Evolutionary conservation across 1,140 invertebrate genomes (phyloP), one percentile per base, ranked within the genome.

Genomic region (Mesaphorura yosii): DNA sequence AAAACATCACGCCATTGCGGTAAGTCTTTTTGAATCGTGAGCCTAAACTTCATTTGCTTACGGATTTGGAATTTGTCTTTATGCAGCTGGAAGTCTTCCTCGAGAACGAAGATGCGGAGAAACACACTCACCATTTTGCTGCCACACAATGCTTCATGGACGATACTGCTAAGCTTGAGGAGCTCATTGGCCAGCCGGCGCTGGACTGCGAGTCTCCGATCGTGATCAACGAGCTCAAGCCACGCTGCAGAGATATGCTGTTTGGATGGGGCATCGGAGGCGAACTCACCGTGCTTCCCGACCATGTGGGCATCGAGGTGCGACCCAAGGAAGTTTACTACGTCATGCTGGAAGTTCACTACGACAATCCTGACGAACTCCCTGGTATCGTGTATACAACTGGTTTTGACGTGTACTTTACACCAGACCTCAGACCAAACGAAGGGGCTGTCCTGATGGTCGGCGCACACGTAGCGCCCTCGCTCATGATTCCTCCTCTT

Each of bases 311-410:
- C 6, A 22, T 53, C 31, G 41, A 46, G 12, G 22, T 58, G 12
- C 26, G 51, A 22, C 12, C 20, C 5, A 37, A 41, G 1, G 34
- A 39, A 19, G 40, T 42, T 37, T 27, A 54, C 15, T 58, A 53
- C 26, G 17, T 54, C 23, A 53, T 58, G 46, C 15, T 58, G 3
- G 56, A 58, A 39, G 28, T 58, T 3, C 56, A 58, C 17, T 54
- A 50, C 20, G 56, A 58, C 40, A 58, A 58, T 47, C 56, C 56
- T 14, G 17, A 48, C 1, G 14, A 20, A 2, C 7, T 6, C 17
- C 22, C 5, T 5, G 47, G 29, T 6, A 25, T 58, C 15, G 3
- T 2, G 29, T 53, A 34, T 22, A 44, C 15, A 1, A 28, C 56
- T 49, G 56, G 56, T 7, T 31, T 48, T 44, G 29, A 55, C 3